Base-by-base conservation (phyloP, 2,113 vertebrate genomes). In the Ursus arctos region DNA sequence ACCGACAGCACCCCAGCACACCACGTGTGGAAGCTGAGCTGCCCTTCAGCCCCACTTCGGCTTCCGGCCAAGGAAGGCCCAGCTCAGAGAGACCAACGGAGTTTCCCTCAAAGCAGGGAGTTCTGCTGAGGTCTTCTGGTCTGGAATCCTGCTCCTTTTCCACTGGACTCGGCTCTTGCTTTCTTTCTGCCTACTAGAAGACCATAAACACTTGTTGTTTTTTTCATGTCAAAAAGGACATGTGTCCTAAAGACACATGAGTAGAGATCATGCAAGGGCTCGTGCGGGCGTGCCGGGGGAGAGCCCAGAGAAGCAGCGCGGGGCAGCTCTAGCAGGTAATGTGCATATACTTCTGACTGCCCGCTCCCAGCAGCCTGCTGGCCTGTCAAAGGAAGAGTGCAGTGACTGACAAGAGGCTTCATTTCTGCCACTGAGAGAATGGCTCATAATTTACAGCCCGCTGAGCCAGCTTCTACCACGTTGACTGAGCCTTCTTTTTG, bases 401-500 rank as follows among this genome's bases (percentile, higher is more conserved):
- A 6, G 51, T 97, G 96, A 97, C 57, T 91, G 97, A 96, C 80
- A 81, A 4, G 71, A 87, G 93, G 77, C 96, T 95, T 97, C 95
- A 94, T 95, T 92, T 96, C 86, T 14, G 5, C 72, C 95, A 63
- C 86, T 9, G 55, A 97, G 71, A 96, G 85, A 97, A 94, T 79
- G 65, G 91, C 85, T 94, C n/a, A 19, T 95, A 76, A 97, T 93
- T 97, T 92, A 96, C 97, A 93, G 98, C 96, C 93, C 2, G 10
- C 86, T 47, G 88, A 95, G 95, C 95, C 47, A 69, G 95, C 96
- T 86, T 71, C 93, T 49, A 53, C 88, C 28, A 18, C 33, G 7
- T 93, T 96, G 10, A 74, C 65, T 95, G 88, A 87, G 67, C 26
- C 59, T 77, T 87, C 91, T 43, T 90, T 97, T 40, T 53, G 55